Base-by-base conservation (phyloP, 2,797 vertebrate genomes). In the Pipistrellus pipistrellus region DNA sequence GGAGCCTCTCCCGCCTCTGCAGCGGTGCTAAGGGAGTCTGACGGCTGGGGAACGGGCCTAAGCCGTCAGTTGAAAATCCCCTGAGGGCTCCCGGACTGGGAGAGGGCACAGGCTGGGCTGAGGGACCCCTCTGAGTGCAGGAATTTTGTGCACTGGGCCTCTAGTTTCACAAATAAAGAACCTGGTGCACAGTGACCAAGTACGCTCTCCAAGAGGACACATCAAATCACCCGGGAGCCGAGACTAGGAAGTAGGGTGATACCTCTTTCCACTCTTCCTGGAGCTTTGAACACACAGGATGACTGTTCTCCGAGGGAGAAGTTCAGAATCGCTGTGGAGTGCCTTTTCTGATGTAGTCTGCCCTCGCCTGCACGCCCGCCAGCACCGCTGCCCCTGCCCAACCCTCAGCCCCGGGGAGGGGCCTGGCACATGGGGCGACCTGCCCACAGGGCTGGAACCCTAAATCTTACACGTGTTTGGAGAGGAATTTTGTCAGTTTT, bases 401-500 rank as follows among this genome's bases (percentile, higher is more conserved):
- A 15, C 17, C 13, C n/a, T 44, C 53, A 85, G 20, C 25, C 14
- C 57, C 14, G 2, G 55, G 4, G 14, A n/a, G 9, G 30, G 18
- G 51, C 14, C 6, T 3, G 27, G 8, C 25, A 18, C 18, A 23
- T 0, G 75, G 76, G 75, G 30, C 3, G 20, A 68, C 92, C 55
- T 38, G n/a, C n/a, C 88, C 32, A 6, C 62, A 88, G 92, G 53
- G 55, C 59, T 88, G 17, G 55, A 92, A 66, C 76, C 32, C 72
- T 68, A 93, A 95, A 77, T 84, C 71, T 86, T 32, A 83, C 88
- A 77, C 87, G 75, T 91, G 71, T 86, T 89, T 95, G 76, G 86
- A 86, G 15, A 89, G 44, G 87, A 46, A 71, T 68, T 66, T 85
- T 75, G 48, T 86, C 80, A 92, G n/a, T n/a, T 89, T 46, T 90